Evolutionary conservation across 2,797 vertebrate genomes (phyloP).

Genomic region (Galago senegalensis): DNA sequence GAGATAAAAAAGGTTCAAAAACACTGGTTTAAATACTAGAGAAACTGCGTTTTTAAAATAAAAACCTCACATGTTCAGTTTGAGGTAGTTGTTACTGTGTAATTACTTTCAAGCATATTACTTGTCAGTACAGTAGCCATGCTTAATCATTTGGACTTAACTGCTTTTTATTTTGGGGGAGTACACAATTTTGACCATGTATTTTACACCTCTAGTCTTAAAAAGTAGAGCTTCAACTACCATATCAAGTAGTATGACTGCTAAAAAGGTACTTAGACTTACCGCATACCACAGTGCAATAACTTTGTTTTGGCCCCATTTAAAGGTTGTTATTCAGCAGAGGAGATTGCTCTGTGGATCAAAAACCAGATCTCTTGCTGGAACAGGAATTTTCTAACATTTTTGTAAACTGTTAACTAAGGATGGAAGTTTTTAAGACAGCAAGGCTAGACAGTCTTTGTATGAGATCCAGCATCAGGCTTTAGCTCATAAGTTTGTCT

Average conservation of each 20-base stretch:
- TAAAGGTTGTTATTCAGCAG: not conserved
- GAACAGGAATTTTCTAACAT: too few relatives aligned
- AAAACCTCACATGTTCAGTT: not conserved
- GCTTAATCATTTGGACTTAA: not conserved
- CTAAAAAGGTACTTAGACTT: not conserved
- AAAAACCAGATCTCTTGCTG: not conserved
- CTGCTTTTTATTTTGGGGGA: not conserved
- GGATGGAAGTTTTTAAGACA: not conserved
- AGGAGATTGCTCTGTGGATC: not conserved
- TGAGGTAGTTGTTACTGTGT: not conserved
- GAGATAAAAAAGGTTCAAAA: too few relatives aligned
- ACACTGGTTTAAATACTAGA: too few relatives aligned
- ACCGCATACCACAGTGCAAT: rapidly evolving
- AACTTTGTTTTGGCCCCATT: not conserved
- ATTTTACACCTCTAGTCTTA: not conserved
- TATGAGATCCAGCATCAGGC: not conserved
- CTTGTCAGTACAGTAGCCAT: not conserved
- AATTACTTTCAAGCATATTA: not conserved
- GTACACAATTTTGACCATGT: not conserved
- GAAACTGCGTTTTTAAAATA: too few relatives aligned
- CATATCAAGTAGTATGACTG: rapidly evolving
- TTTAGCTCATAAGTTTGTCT: not conserved
- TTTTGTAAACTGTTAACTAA: not conserved
- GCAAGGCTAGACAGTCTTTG: not conserved
- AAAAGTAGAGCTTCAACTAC: not conserved